These are phyloP conservation scores for Cepaea hortensis DNA, from an alignment of 2,888 invertebrate genomes.

Conservation along the genomic window DNA sequence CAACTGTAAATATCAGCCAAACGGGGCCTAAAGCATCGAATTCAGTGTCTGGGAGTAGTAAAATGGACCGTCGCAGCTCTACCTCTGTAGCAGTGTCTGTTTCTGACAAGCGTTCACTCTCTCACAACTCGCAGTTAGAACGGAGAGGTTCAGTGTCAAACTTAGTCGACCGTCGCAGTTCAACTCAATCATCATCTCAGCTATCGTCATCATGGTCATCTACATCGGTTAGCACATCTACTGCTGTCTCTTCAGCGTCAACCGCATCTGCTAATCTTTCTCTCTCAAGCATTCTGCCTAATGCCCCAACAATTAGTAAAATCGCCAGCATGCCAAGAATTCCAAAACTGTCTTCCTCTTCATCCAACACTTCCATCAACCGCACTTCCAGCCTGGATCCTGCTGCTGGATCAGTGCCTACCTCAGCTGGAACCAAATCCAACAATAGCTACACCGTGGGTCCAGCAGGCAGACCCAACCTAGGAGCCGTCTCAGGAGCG, in stretches of 20 bases:
- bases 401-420: constrained; percentile 38
- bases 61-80: constrained; percentile 47
- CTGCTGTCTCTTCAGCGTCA: constrained; percentile 42
- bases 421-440: constrained; percentile 50
- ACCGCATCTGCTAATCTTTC: constrained; percentile 55
- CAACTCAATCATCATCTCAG: constrained; percentile 27
- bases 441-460: constrained; percentile 49
- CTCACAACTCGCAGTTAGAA: constrained; percentile 25
- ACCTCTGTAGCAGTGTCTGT: constrained; percentile 41
- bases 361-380: constrained; percentile 48
- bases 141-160: constrained; percentile 35
- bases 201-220: constrained; percentile 25
- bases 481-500: constrained; percentile 2
- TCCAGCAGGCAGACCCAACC: constrained; percentile 44
- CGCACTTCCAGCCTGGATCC: constrained; percentile 49
- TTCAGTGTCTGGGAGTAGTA: constrained; percentile 27
- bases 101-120: constrained; percentile 39
- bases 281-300: constrained; percentile 65
- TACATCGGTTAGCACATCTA: constrained; percentile 45
- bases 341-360: constrained; percentile 64
- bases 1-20: constrained; percentile 55
- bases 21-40: constrained; percentile 47
- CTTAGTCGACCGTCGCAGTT: constrained; percentile 35
- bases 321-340: constrained; percentile 68
- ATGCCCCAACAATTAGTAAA: constrained; percentile 63